Evolutionary conservation across 2,888 invertebrate species (phyloP).

Genomic region (Boloria selene): DNA sequence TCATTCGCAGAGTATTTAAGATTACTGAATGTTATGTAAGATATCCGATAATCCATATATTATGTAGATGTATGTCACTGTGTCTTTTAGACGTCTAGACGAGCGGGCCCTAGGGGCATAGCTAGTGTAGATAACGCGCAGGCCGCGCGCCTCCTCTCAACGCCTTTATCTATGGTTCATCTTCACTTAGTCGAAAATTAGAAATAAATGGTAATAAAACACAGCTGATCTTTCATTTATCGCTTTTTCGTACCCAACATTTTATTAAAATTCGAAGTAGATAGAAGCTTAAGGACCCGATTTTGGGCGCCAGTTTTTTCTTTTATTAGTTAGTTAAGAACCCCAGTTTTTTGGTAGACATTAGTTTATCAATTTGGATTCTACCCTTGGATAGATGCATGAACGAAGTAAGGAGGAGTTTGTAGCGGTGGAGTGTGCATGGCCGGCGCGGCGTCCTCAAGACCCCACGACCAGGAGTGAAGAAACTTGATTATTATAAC

Average conservation of each 20-base stretch:
- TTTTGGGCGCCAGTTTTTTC: conserved; percentile 59
- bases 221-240: conserved; percentile 80
- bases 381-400: conserved; percentile 68
- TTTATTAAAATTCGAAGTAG: conserved; percentile 56
- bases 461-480: conserved; percentile 42
- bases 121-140: conserved; percentile 55
- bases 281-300: conserved; percentile 64
- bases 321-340: conserved; percentile 42
- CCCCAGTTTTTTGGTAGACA: conserved; percentile 48
- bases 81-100: conserved; percentile 49
- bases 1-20: conserved; percentile 59
- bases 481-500: conserved; percentile 39
- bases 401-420: conserved; percentile 54
- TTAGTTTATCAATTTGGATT: conserved; percentile 45
- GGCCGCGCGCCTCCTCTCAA: conserved; percentile 71
- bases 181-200: conserved; percentile 78
- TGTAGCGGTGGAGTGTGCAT: conserved; percentile 66
- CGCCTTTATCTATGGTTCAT: conserved; percentile 75
- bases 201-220: conserved; percentile 78
- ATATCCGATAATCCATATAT: conserved; percentile 45
- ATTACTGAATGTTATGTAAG: conserved; percentile 68
- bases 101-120: conserved; percentile 38
- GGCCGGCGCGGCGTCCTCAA: conserved; percentile 48
- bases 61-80: conserved; percentile 54
- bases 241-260: conserved; percentile 70